Evolutionary conservation across 2,113 vertebrate genomes (phyloP).

Genomic region (Ammospiza caudacuta): DNA sequence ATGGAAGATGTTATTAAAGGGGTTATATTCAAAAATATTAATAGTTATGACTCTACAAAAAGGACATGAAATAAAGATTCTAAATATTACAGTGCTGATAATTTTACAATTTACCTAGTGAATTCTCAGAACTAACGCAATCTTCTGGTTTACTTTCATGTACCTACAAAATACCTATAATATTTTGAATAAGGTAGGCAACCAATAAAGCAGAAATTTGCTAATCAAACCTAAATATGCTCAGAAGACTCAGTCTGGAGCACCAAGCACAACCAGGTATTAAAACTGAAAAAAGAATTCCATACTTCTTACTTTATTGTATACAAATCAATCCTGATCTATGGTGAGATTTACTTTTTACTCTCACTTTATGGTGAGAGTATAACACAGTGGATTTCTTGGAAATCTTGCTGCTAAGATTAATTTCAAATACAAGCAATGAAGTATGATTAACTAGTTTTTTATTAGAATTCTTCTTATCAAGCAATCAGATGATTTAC

Average conservation of each 20-base stretch:
- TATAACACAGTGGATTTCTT: not conserved
- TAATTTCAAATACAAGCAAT: not conserved
- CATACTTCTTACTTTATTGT: not conserved
- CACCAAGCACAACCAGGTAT: not conserved
- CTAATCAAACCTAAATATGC: not conserved
- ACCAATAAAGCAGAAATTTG: not conserved
- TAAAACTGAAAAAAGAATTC: not conserved
- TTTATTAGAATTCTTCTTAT: not conserved
- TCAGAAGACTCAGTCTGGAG: not conserved
- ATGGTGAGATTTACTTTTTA: not conserved
- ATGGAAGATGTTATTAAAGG: not conserved
- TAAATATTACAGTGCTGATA: not conserved
- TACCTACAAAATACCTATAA: not conserved
- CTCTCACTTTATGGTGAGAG: too few relatives aligned
- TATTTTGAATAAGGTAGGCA: not conserved
- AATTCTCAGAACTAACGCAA: not conserved
- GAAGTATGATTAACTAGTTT: not conserved
- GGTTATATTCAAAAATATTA: not conserved
- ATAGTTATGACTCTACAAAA: not conserved
- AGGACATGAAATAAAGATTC: not conserved
- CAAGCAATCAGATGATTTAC: not conserved
- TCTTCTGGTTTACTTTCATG: not conserved
- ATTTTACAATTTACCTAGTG: not conserved
- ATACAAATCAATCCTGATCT: not conserved
- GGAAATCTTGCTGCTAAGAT: not conserved